Evolutionary conservation across 2,113 vertebrate species (phyloP).

Genomic region (Burhinus oedicnemus): DNA sequence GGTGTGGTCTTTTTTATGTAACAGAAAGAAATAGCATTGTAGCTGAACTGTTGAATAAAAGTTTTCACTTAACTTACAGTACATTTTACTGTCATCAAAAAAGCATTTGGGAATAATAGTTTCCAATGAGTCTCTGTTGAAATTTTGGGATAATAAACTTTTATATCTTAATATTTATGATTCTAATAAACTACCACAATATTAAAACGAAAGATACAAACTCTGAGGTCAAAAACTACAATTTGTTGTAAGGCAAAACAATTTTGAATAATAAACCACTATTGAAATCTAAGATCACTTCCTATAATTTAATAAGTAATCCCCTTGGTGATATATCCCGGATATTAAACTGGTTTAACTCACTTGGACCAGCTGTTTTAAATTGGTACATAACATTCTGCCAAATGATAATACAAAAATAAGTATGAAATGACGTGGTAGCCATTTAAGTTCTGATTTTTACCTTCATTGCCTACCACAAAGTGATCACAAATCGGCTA

Average conservation of each 20-base stretch:
- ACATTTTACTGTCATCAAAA: conserved; percentile 66
- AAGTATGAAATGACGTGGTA: neutral
- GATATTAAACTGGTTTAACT: conserved; percentile 76
- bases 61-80: conserved; percentile 62
- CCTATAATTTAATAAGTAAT: conserved; percentile 75
- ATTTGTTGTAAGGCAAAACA: conserved; percentile 73
- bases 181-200: conserved; percentile 71
- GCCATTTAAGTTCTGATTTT: conserved; percentile 21
- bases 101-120: conserved; percentile 47
- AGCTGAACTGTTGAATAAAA: conserved; percentile 33
- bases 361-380: conserved; percentile 71
- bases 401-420: conserved; percentile 62
- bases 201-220: conserved; percentile 70
- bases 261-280: conserved; percentile 68
- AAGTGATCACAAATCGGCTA: neutral
- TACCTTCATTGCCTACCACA: neutral
- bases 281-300: conserved; percentile 72
- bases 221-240: conserved; percentile 67
- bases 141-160: conserved; percentile 64
- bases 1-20: neutral
- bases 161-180: conserved; percentile 74
- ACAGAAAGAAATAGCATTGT: neutral
- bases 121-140: conserved; percentile 50
- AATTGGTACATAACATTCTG: conserved; percentile 62
- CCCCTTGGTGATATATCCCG: conserved; percentile 70